Base-by-base conservation (phyloP, 2,888 invertebrate species). In the Cecidostiba fungosa region DNA sequence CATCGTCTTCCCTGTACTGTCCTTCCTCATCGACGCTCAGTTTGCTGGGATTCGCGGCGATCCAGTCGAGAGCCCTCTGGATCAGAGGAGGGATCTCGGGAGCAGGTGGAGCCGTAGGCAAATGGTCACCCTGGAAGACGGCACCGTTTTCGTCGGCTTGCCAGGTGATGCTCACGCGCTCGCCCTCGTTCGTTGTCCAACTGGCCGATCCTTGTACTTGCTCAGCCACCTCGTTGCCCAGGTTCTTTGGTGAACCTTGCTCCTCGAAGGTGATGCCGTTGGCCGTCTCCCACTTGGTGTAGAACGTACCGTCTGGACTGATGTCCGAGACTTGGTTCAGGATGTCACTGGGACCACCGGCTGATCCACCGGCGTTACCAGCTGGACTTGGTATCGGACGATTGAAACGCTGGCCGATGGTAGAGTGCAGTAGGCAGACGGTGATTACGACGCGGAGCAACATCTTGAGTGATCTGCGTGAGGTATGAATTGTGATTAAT, bases 201-300 rank as follows among this genome's bases (percentile, higher is more conserved):
- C 93, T 93, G 86, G 89, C 92, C 3, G 90, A 88, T 23, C 94
- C 94, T 88, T 93, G 90, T 0, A 93, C 93, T 29, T 90, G 88
- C 84, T 91, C 89, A 5, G 91, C 93, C 85, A 91, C 92, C 14
- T 91, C 90, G 23, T 88, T 59, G 14, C 93, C 94, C 0, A 89
- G 90, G 87, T 92, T 92, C 82, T 92, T 92, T 87, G 93, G 78
- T 77, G 91, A 91, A 0, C 92, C 92, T 70, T 91, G 90, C 87
- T 94, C 94, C 85, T 94, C 91, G 32, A 92, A 93, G 50, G 89
- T 86, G 86, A 94, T 94, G 4, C 94, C 94, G 87, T 94, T 94
- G 5, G 89, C 91, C n/a, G 89, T 91, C 73, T 92, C 91, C 88
- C 87, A 92, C 82, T 87, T 88, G 36, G 88, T 82, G 39, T 85